Percentiles rank a stretch among this genome's conserved stretches.
Evolutionary conservation across 1,140 invertebrate species (phyloP).

Genomic region (Pogonomyrmex californicus): DNA sequence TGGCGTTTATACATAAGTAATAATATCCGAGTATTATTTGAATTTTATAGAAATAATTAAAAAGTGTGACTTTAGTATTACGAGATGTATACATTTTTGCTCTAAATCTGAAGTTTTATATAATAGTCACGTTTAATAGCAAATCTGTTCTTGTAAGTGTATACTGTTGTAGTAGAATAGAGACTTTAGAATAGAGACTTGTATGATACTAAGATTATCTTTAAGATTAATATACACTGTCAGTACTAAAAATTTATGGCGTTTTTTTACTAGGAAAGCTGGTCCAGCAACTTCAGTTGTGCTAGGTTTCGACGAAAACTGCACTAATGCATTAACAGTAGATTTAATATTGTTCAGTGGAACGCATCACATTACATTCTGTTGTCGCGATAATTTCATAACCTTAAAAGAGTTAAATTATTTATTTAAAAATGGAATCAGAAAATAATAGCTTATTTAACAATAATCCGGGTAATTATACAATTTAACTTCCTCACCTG

Average conservation of each 20-base stretch:
- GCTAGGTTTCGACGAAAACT: background rate
- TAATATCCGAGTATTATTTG: constrained; percentile 18
- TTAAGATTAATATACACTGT: too few species aligned
- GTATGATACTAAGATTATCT: too few species aligned
- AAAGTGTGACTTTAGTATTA: background rate
- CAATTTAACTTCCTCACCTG: too few species aligned
- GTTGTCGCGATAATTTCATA: background rate
- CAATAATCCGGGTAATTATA: too few species aligned
- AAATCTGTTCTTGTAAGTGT: too few species aligned
- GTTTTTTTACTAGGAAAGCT: background rate
- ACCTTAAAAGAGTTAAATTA: too few species aligned
- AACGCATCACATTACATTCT: background rate
- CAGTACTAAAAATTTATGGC: too few species aligned
- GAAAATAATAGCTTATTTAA: too few species aligned
- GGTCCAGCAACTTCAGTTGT: background rate
- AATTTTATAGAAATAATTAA: constrained; percentile 23
- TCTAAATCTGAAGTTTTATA: background rate
- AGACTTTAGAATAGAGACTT: too few species aligned
- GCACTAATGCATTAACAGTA: background rate
- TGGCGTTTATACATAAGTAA: constrained; percentile 12
- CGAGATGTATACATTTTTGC: background rate
- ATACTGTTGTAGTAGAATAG: too few species aligned
- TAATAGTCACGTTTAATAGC: too few species aligned
- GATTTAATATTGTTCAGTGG: background rate
- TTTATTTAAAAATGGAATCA: too few species aligned